Evolutionary conservation across 1,140 invertebrate genomes (phyloP), one percentile per base, ranked within the genome.

Genomic region (Linepithema humile): DNA sequence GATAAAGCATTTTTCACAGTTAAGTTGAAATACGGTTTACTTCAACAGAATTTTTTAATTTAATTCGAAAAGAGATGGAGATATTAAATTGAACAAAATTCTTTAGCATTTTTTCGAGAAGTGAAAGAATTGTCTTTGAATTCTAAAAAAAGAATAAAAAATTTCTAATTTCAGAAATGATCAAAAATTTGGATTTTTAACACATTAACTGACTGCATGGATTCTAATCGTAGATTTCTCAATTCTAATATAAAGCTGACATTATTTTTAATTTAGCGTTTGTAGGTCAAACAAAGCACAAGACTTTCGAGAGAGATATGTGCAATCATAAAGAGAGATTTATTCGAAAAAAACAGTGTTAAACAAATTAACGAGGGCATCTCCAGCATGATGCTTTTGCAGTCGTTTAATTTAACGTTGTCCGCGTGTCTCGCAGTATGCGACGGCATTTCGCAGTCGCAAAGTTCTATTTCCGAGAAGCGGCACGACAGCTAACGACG

Each of bases 401-500:
- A 43, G 35, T 80, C 75, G 43, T 77, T 77, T 53, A 77, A 77
- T 77, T 67, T 67, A 77, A 59, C 75, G 62, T 78, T 64, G 50
- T 43, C 60, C 59, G 15, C 29, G 17, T 45, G 29, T 12, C 69
- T 64, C 53, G 77, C 85, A 74, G 83, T 86, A 74, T 73, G 57
- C 86, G 73, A 29, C 72, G 35, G 50, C 70, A 67, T 85, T 85
- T 82, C 67, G 43, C 72, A 64, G 77, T 86, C 64, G 55, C 65
- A 7, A 83, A 77, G 82, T 85, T 85, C 64, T 75, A 85, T 88
- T 65, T 65, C 82, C 48, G 60, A 67, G 74, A 57, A 48, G 43
- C 55, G 65, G 53, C 85, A 40, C 75, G 83, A 73, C 82, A 50
- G 85, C 80, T 85, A 86, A 89, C 80, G 74, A 84, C 78, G 67